These are phyloP conservation scores for Arctocebus calabarensis DNA, from an alignment of 2,797 vertebrate species.

Conservation along the genomic window DNA sequence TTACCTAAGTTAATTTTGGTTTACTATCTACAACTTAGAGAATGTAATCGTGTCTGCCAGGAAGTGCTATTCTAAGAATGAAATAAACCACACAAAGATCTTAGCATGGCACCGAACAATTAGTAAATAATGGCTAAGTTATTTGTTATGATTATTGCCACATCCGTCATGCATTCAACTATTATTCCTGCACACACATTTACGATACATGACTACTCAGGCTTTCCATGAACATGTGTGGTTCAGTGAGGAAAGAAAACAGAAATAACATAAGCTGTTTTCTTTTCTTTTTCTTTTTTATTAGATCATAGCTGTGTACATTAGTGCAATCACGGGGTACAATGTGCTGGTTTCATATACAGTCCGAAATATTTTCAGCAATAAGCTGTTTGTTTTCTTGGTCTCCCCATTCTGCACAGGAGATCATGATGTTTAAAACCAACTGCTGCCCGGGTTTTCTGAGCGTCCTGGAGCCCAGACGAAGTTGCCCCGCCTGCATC, in stretches of 20 bases:
- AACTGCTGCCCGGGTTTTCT: no score
- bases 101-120: background rate
- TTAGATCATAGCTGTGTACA: no score
- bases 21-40: background rate
- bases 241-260: background rate
- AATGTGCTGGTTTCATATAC: no score
- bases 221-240: background rate
- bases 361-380: no score
- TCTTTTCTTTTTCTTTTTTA: no score
- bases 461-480: fast-evolving
- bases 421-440: background rate
- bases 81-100: background rate
- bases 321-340: no score
- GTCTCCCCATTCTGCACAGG: background rate
- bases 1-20: background rate
- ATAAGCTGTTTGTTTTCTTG: background rate
- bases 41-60: background rate
- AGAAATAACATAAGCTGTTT: background rate
- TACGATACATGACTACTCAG: background rate
- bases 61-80: background rate
- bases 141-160: background rate
- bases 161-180: background rate
- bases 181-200: background rate
- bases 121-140: background rate
- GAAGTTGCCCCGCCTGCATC: background rate